phyloP scores from a whole-genome alignment of 2,888 invertebrate species.

The Blastobasis adustella region DNA sequence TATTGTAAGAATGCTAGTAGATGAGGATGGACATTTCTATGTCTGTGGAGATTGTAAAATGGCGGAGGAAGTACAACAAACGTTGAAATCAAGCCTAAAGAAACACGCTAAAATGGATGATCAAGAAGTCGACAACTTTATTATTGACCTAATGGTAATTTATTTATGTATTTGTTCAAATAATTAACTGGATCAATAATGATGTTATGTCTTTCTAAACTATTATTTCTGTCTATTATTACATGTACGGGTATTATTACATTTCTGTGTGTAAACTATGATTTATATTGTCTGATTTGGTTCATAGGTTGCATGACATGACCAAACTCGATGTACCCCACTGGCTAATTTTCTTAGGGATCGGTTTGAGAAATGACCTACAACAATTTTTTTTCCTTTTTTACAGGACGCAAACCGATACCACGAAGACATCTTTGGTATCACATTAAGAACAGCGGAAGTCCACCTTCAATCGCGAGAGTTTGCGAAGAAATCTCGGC shows the following conservation, averaged over 20 bases:
- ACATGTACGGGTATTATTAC: too few relatives aligned
- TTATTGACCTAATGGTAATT: constrained; percentile 87
- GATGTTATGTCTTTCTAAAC: too few relatives aligned
- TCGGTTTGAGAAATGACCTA: too few relatives aligned
- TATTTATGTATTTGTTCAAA: too few relatives aligned
- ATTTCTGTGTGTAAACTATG: too few relatives aligned
- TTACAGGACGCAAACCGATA: constrained; percentile 92
- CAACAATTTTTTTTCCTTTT: background rate
- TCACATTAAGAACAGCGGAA: constrained; percentile 90
- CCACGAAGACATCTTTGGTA: constrained; percentile 97
- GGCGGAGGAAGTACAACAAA: constrained; percentile 96
- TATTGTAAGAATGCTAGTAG: constrained; percentile 83
- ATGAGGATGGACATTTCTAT: constrained; percentile 91
- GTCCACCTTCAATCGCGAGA: constrained; percentile 89
- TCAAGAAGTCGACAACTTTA: constrained; percentile 86
- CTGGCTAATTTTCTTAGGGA: too few relatives aligned
- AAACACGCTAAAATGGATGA: constrained; percentile 79
- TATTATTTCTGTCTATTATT: too few relatives aligned
- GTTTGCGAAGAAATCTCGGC: constrained; percentile 77
- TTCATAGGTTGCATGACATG: background rate
- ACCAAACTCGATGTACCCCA: background rate
- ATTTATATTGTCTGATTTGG: too few relatives aligned
- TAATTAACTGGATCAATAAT: too few relatives aligned
- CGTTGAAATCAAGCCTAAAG: constrained; percentile 85
- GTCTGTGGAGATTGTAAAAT: constrained; percentile 98